phyloP scores from a whole-genome alignment of 2,113 vertebrate species.

The Dolichotis patagonum region DNA sequence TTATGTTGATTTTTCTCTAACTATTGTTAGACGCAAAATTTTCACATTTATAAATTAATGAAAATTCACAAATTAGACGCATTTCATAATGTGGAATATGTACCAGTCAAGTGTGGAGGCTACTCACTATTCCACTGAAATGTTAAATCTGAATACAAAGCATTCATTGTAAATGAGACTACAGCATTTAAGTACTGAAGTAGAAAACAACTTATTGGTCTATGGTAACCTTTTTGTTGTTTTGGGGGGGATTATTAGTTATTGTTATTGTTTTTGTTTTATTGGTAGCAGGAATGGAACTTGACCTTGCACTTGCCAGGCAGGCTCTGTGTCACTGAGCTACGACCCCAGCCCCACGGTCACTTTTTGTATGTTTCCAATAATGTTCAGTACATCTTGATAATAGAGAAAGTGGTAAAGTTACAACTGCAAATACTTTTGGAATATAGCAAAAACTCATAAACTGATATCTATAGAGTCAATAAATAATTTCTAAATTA shows the following conservation, averaged over 20 bases:
- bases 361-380: conserved; percentile 63
- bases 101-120: background rate
- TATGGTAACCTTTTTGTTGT: background rate
- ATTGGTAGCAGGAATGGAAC: too few relatives aligned
- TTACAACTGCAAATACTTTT: conserved; percentile 80
- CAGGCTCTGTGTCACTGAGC: too few relatives aligned
- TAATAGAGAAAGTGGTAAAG: conserved; percentile 73
- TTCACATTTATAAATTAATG: background rate
- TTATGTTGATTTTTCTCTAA: background rate
- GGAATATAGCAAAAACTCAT: conserved; percentile 80
- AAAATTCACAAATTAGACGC: background rate
- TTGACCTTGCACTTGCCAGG: too few relatives aligned
- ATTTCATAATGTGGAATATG: background rate
- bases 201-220: background rate
- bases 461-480: conserved; percentile 74
- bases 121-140: background rate
- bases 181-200: background rate
- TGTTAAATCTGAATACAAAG: background rate
- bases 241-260: too few relatives aligned
- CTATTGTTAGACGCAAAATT: background rate
- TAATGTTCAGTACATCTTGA: conserved; percentile 70
- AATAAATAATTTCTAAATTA: conserved; percentile 73
- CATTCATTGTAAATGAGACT: background rate
- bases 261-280: too few relatives aligned
- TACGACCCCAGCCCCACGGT: background rate